Base-by-base conservation (phyloP, 2,797 vertebrate species). In the Numenius phaeopus region DNA sequence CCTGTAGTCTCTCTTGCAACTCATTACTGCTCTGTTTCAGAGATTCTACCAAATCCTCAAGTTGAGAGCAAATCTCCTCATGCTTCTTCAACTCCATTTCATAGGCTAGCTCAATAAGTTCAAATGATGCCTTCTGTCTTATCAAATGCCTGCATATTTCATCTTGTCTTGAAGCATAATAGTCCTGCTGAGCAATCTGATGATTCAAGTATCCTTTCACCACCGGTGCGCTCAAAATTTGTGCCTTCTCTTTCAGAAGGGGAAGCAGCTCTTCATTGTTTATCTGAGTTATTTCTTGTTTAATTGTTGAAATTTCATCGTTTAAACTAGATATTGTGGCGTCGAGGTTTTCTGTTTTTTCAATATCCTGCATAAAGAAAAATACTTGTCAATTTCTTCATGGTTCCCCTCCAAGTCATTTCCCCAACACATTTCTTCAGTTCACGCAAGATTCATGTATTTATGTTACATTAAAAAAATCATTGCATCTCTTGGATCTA, bases 121-220 rank as follows among this genome's bases (percentile, higher is more conserved):
- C 99, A 96, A 99, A 99, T 7, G 98, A 99, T 4, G 98, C 98
- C 93, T 99, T 99, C 96, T 99, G 99, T 50, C 98, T 99, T 80
- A 99, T 97, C 42, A 99, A 97, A 93, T 99, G 98, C 95, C 98
- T 98, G 47, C 98, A 98, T 79, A 99, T 98, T 96, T 99, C 89
- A 55, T 99, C 97, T 97, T 99, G 99, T 89, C 97, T 98, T 73
- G 98, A 98, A 64, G 98, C 98, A 67, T 98, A 99, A 93, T 95
- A 98, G 44, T 99, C 98, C 96, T 99, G 99, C 18, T 97, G 98
- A 94, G 98, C 98, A 78, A 99, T 97, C 92, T 99, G 99, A 71
- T 97, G 91, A 65, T 98, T 98, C 87, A 99, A 97, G 96, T 99
- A 99, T 37, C 98, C 99, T 81, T 98, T 98, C 58, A 99, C 98